Evolutionary conservation across 2,113 vertebrate species (phyloP).

Genomic region (Furnarius figulus): DNA sequence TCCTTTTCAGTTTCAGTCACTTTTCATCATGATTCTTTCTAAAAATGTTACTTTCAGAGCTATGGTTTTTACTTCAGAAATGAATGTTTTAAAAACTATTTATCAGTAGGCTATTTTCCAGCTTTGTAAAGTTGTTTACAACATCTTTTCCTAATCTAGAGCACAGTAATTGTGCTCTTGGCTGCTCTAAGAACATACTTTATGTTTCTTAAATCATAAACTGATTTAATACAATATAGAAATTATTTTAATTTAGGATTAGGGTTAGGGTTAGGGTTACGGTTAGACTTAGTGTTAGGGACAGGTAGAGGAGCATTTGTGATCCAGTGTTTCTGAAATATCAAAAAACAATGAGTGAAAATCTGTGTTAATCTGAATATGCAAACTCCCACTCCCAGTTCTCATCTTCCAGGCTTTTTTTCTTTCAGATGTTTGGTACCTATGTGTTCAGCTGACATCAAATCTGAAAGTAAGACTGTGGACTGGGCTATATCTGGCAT

Average conservation of each 20-base stretch:
- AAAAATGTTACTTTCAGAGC: not conserved
- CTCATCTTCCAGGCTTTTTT: not conserved
- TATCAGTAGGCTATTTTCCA: constrained; percentile 20
- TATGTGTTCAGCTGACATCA: not conserved
- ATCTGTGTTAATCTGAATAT: not conserved
- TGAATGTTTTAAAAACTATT: constrained; percentile 26
- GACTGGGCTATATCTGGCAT: not conserved
- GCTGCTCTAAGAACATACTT: not conserved
- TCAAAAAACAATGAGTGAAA: not conserved
- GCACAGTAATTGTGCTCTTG: constrained; percentile 10
- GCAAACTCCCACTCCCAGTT: not conserved
- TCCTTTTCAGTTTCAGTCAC: constrained; percentile 22
- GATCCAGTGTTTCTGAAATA: not conserved
- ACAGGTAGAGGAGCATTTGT: not conserved
- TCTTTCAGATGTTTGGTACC: not conserved
- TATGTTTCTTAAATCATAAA: constrained; percentile 20
- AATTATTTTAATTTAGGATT: too few relatives aligned
- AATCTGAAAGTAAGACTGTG: constrained; percentile 7
- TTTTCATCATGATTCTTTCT: constrained; percentile 7
- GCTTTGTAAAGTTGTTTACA: constrained; percentile 22
- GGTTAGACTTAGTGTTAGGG: too few relatives aligned
- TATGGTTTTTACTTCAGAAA: constrained; percentile 29
- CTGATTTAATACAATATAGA: not conserved
- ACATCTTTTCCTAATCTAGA: constrained; percentile 6
- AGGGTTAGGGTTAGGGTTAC: too few relatives aligned